Base-by-base conservation (phyloP, 2,888 invertebrate genomes). In the Mellilla xanthometata region DNA sequence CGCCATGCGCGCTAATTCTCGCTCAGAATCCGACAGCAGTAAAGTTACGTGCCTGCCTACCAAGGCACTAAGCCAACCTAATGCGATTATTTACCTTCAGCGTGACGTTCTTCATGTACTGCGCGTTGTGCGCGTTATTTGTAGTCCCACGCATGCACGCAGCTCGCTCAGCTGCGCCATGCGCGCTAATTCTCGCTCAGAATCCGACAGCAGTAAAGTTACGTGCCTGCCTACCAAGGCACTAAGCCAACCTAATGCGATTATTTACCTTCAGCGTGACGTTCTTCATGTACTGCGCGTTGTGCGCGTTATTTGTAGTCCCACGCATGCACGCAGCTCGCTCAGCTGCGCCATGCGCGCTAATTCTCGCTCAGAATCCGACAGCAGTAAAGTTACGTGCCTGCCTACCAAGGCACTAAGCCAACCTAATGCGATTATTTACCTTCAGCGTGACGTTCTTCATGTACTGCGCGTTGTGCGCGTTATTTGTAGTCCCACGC, bases 81-180 rank as follows among this genome's bases (percentile, higher is more conserved):
- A 93, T n/a, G n/a, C n/a, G n/a, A n/a, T n/a, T n/a, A n/a, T n/a
- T n/a, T n/a, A n/a, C n/a, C n/a, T n/a, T n/a, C n/a, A n/a, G n/a
- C n/a, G n/a, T n/a, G n/a, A 98, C 95, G 84, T 99, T 98, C 88
- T 98, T 99, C 67, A 98, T 91, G 85, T 99, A 99, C 85, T 99
- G 98, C 36, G 96, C 93, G 84, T 98, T 98, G 73, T 96, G 95
- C 27, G 96, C 94, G 78, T 91, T 68, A 94, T 94, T 46, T 94
- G 91, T 80, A 48, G 96, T 94, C 34, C 97, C 92, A 72, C 97
- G 95, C 58, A 96, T 93, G 12, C 97, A 91, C 7, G 91, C 63
- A 98, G 92, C 59, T 95, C 94, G 72, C 94, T 94, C 70, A 98
- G 94, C 78, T 98, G 97, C 11, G 94, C 93, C 64, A 97, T 91